A percentile compares a stretch with the other conserved stretches of the same genome.
Conservation (phyloP, 2,113 vertebrate genomes). For the Tor tambroides region DNA sequence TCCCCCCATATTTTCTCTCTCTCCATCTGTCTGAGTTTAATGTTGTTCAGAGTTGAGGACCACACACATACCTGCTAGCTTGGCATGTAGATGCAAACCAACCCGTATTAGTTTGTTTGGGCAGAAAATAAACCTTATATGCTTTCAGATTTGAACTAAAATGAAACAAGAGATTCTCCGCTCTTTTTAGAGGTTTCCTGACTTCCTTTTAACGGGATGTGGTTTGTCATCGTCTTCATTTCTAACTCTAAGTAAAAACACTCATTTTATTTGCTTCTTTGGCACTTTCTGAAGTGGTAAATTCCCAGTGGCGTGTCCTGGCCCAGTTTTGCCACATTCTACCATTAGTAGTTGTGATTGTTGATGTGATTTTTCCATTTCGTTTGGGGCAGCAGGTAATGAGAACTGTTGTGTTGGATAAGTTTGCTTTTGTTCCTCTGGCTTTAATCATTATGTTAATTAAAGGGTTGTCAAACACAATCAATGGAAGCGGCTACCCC, state of each 20-base stretch:
- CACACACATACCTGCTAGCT: slow-evolving; percentile 56
- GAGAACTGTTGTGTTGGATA: slow-evolving; percentile 65
- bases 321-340: not conserved
- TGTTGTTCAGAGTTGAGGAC: slow-evolving; percentile 44
- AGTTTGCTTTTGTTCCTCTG: slow-evolving; percentile 65
- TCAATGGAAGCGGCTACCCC: slow-evolving; percentile 52
- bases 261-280: not conserved
- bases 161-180: slow-evolving; percentile 38
- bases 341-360: not conserved
- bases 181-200: slow-evolving; percentile 14
- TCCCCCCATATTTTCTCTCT: slow-evolving; percentile 44
- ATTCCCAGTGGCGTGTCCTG: not conserved
- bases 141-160: slow-evolving; percentile 18
- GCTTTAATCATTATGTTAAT: slow-evolving; percentile 75
- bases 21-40: slow-evolving; percentile 34
- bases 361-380: slow-evolving; percentile 1
- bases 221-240: slow-evolving; percentile 34
- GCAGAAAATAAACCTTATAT: slow-evolving; percentile 50
- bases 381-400: slow-evolving; percentile 59
- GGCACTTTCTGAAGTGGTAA: not conserved
- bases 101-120: slow-evolving; percentile 57
- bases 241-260: not conserved
- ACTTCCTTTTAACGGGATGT: slow-evolving; percentile 36
- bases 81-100: slow-evolving; percentile 39
- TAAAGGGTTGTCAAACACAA: slow-evolving; percentile 67